phyloP scores from a whole-genome alignment of 2,113 vertebrate species.

The Australoheros scitulus region DNA sequence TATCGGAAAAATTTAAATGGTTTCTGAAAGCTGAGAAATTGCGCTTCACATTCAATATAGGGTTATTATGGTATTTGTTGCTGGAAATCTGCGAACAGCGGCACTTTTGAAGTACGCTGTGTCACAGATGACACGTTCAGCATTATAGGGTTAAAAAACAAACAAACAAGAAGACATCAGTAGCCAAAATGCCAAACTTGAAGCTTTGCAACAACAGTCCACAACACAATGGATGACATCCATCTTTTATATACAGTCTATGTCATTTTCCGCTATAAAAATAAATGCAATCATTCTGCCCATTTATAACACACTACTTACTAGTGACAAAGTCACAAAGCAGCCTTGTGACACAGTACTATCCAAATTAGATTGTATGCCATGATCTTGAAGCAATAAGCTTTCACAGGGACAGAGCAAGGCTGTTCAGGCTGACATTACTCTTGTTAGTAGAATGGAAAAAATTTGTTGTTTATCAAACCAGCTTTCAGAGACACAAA shows the following conservation, averaged over 20 bases:
- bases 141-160: too few relatives aligned
- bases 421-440: conserved; percentile 18
- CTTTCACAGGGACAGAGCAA: conserved; percentile 43
- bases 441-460: conserved; percentile 49
- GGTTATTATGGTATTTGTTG: too few relatives aligned
- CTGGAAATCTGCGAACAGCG: too few relatives aligned
- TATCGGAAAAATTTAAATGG: too few relatives aligned
- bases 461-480: conserved; percentile 1
- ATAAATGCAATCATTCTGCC: conserved; percentile 27
- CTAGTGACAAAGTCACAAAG: conserved; percentile 42
- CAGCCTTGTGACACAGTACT: conserved; percentile 31
- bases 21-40: too few relatives aligned
- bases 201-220: neutral
- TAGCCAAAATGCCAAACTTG: neutral
- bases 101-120: too few relatives aligned
- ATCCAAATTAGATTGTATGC: conserved; percentile 2
- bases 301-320: conserved; percentile 32
- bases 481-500: conserved; percentile 22
- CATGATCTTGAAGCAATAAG: conserved; percentile 41
- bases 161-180: too few relatives aligned
- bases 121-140: too few relatives aligned
- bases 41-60: too few relatives aligned
- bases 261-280: conserved; percentile 16
- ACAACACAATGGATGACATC: neutral
- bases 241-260: conserved; percentile 9